phyloP scores from a whole-genome alignment of 2,888 invertebrate species.

The Stenchaetothrips biformis region DNA sequence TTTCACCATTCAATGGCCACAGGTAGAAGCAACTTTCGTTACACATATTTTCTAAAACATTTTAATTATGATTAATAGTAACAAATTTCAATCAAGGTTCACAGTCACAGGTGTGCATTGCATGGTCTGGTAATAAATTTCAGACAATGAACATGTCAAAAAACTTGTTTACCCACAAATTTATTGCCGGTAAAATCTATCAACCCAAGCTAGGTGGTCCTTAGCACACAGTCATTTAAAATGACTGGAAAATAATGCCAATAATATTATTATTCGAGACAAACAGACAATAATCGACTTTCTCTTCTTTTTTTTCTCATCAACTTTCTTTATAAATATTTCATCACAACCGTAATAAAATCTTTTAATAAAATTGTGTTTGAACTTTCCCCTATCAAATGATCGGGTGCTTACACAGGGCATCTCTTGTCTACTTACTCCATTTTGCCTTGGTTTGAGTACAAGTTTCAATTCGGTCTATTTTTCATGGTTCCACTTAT shows the following conservation, averaged over 20 bases:
- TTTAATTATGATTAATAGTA: background rate
- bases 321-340: background rate
- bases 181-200: background rate
- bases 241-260: background rate
- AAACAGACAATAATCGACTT: background rate
- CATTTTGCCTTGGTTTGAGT: too few relatives aligned
- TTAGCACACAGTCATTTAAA: background rate
- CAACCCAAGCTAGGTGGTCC: background rate
- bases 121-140: background rate
- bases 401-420: too few relatives aligned
- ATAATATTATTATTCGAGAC: too few relatives aligned
- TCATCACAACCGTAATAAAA: background rate
- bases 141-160: background rate
- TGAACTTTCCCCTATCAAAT: too few relatives aligned
- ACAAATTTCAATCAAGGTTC: background rate
- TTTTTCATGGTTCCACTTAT: too few relatives aligned
- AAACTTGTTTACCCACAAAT: too few relatives aligned
- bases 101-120: background rate
- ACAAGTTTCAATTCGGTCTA: too few relatives aligned
- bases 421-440: too few relatives aligned
- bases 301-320: background rate
- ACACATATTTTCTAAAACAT: too few relatives aligned
- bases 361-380: background rate
- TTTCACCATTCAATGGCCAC: too few relatives aligned
- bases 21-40: too few relatives aligned